A percentile compares a stretch with the other conserved stretches of the same genome.
Conservation (phyloP, 2,113 vertebrate species). For the Cairina moschata region DNA sequence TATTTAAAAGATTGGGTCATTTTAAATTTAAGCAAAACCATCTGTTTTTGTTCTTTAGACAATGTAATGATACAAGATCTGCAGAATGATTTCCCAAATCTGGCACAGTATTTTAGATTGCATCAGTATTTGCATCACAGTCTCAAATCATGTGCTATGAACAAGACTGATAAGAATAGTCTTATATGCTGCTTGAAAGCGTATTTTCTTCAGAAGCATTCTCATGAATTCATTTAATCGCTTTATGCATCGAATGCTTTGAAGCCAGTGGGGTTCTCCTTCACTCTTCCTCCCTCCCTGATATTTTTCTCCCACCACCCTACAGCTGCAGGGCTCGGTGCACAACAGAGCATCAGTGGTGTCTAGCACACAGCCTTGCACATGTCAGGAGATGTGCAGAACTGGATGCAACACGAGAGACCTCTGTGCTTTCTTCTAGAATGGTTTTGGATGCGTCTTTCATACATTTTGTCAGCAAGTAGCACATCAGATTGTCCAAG, state of each 20-base stretch:
- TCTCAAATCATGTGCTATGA: background rate
- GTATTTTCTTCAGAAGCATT: background rate
- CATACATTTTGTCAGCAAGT: background rate
- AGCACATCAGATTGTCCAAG: conserved; percentile 44
- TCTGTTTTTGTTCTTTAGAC: background rate
- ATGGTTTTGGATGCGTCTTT: background rate
- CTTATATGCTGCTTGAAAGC: background rate
- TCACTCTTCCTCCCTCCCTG: background rate
- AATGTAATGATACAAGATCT: background rate
- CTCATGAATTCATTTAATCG: background rate
- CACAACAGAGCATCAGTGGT: background rate
- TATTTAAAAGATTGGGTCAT: background rate
- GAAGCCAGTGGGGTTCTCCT: background rate
- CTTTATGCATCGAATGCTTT: background rate
- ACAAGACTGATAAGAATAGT: background rate
- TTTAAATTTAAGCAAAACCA: background rate
- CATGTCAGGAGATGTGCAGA: background rate
- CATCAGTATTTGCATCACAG: background rate
- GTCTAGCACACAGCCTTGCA: rapidly evolving
- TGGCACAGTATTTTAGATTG: background rate
- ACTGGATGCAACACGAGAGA: background rate
- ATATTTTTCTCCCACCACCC: background rate
- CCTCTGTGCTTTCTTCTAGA: background rate
- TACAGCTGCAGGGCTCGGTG: background rate
- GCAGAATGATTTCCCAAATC: background rate